A percentile compares a stretch with the other conserved stretches of the same genome.
Conservation (phyloP, 2,113 vertebrate genomes). For the Oryzias woworae region DNA sequence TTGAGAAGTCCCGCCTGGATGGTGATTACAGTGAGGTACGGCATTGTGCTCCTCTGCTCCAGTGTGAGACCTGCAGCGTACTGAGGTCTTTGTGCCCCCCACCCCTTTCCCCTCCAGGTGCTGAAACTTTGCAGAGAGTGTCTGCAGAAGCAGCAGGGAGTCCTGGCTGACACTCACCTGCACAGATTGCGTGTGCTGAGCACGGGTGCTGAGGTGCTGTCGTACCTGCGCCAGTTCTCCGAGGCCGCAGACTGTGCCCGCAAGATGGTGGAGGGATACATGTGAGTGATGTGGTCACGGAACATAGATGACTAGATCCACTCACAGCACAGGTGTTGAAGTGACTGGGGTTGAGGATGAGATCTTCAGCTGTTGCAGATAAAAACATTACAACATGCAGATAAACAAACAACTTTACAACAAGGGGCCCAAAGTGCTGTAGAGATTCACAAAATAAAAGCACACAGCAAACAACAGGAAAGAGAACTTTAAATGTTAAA, state of each 20-base stretch:
- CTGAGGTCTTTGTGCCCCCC: background rate
- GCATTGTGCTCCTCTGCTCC: background rate
- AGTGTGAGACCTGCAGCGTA: background rate
- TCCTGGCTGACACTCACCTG: slow-evolving; percentile 89
- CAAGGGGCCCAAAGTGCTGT: too few relatives aligned
- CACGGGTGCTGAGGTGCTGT: slow-evolving; percentile 85
- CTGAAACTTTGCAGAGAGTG: slow-evolving; percentile 85
- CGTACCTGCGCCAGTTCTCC: slow-evolving; percentile 82
- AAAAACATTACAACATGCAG: too few relatives aligned
- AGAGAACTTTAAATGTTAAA: too few relatives aligned
- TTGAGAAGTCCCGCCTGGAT: slow-evolving; percentile 80
- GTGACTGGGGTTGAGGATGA: too few relatives aligned
- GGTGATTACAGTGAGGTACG: slow-evolving; percentile 84
- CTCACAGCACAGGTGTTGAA: too few relatives aligned
- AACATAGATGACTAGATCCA: too few relatives aligned
- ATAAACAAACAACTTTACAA: too few relatives aligned
- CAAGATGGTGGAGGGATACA: slow-evolving; percentile 89
- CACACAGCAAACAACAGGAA: too few relatives aligned
- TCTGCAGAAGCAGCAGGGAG: slow-evolving; percentile 84
- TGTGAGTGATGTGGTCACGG: slow-evolving; percentile 71
- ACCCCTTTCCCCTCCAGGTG: slow-evolving; percentile 72
- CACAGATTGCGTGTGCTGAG: slow-evolving; percentile 82
- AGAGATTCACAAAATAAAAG: too few relatives aligned
- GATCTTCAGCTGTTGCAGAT: too few relatives aligned
- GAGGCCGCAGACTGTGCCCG: slow-evolving; percentile 84